Evolutionary conservation across 1,140 invertebrate genomes (phyloP).

Genomic region (Tetragonula clypearis): DNA sequence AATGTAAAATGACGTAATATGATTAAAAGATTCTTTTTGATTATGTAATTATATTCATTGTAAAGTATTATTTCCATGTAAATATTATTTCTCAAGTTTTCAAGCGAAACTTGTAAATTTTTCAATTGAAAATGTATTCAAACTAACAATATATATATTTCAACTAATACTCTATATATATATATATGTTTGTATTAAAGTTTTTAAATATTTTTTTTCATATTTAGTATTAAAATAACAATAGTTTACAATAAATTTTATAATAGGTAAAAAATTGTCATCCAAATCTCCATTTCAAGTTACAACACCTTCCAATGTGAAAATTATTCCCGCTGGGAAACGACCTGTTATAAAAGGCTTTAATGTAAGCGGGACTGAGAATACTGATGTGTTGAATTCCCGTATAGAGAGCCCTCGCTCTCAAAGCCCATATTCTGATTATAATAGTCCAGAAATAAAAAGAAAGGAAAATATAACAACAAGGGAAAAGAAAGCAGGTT

Average conservation of each 20-base stretch:
- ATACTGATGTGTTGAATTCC: conserved; percentile 65
- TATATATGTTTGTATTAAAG: conserved; percentile 20
- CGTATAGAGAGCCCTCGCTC: conserved; percentile 69
- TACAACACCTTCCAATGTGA: conserved; percentile 69
- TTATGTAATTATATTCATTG: conserved; percentile 6
- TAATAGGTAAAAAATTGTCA: conserved; percentile 72
- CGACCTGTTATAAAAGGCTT: conserved; percentile 72
- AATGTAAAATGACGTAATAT: not conserved
- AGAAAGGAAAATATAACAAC: conserved; percentile 60
- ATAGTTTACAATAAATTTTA: conserved; percentile 56
- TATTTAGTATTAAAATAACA: not conserved
- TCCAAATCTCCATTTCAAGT: conserved; percentile 69
- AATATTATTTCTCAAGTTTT: not conserved
- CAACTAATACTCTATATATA: conserved; percentile 17
- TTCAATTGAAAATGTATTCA: conserved; percentile 23
- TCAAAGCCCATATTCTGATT: conserved; percentile 72
- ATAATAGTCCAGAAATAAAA: conserved; percentile 70
- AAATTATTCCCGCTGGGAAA: conserved; percentile 73
- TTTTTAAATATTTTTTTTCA: not conserved
- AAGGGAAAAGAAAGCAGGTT: conserved; percentile 66
- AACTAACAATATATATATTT: not conserved
- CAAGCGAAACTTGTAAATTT: conserved; percentile 13
- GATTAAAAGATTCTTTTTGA: not conserved
- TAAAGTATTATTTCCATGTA: conserved; percentile 8
- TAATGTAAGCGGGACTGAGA: conserved; percentile 69